Evolutionary conservation across 35 echinoderm and acorn worm genomes (phyloP).

Genomic region (Ophiothrix spiculata): DNA sequence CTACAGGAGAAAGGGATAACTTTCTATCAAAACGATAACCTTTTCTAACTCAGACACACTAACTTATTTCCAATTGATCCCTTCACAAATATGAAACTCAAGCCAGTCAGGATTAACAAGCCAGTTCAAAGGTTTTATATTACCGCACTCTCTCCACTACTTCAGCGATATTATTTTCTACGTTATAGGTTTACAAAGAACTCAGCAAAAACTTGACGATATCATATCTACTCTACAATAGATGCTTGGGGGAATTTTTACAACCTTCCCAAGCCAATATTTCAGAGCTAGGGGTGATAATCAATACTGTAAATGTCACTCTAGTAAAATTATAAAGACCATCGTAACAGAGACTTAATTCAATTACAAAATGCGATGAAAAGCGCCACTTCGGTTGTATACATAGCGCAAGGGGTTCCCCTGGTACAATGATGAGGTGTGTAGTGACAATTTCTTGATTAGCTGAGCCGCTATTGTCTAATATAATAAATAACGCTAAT

Average conservation of each 20-base stretch:
- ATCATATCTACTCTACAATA: neutral
- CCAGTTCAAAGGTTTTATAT: slow-evolving; percentile 12
- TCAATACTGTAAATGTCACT: slow-evolving; percentile 8
- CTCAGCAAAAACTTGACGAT: neutral
- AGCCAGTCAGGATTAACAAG: neutral
- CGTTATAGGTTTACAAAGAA: too few relatives aligned
- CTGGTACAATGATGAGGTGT: neutral
- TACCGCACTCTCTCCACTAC: neutral
- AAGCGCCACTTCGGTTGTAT: neutral
- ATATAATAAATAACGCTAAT: neutral
- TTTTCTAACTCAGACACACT: neutral
- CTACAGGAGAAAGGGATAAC: neutral
- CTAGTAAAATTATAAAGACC: neutral
- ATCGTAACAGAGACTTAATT: neutral
- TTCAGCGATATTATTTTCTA: neutral
- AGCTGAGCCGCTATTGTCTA: neutral
- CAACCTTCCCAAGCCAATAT: neutral
- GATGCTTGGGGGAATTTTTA: neutral
- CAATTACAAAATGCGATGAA: slow-evolving; percentile 8
- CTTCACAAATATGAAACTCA: neutral
- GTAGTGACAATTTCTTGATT: slow-evolving; percentile 3
- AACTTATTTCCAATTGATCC: slow-evolving; percentile 7
- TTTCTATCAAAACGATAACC: slow-evolving; percentile 8
- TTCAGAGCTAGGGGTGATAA: neutral
- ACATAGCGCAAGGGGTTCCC: neutral